Evolutionary conservation across 2,888 invertebrate species (phyloP).

Genomic region (Alviniconcha strummeri): DNA sequence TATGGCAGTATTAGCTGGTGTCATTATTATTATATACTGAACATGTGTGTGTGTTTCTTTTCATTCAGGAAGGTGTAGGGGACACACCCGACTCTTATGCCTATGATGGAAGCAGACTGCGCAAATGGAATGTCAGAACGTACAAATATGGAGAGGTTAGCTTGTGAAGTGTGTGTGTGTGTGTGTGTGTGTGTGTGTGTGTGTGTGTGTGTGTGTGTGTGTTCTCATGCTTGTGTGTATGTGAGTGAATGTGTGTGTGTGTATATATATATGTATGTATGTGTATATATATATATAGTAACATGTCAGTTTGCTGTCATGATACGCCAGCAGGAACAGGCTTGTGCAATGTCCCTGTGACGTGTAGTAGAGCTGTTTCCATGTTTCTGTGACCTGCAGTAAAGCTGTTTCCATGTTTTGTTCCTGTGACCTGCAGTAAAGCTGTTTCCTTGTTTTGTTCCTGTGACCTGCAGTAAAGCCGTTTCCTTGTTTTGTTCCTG

Average conservation of each 20-base stretch:
- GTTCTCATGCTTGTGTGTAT: background rate
- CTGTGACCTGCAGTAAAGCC: too few relatives aligned
- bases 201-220: background rate
- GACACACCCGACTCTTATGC: slow-evolving; percentile 87
- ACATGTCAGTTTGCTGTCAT: background rate
- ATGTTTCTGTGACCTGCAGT: too few relatives aligned
- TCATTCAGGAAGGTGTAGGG: slow-evolving; percentile 76
- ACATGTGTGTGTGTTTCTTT: too few relatives aligned
- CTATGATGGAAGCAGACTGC: slow-evolving; percentile 83
- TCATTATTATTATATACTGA: too few relatives aligned
- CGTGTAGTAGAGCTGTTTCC: too few relatives aligned
- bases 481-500: too few relatives aligned
- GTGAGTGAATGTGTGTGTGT: background rate
- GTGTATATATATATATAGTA: background rate
- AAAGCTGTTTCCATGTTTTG: too few relatives aligned
- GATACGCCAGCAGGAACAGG: too few relatives aligned
- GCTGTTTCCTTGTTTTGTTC: too few relatives aligned
- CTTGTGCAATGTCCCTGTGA: too few relatives aligned
- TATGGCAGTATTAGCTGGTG: too few relatives aligned
- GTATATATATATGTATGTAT: background rate
- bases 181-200: slow-evolving; percentile 14
- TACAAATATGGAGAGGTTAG: slow-evolving; percentile 82
- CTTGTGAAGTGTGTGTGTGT: background rate
- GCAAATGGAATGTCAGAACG: slow-evolving; percentile 84
- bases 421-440: too few relatives aligned